A percentile compares a stretch with the other conserved stretches of the same genome.
Evolutionary conservation across 2,113 vertebrate species (phyloP).

Genomic region (Loxodonta africana): DNA sequence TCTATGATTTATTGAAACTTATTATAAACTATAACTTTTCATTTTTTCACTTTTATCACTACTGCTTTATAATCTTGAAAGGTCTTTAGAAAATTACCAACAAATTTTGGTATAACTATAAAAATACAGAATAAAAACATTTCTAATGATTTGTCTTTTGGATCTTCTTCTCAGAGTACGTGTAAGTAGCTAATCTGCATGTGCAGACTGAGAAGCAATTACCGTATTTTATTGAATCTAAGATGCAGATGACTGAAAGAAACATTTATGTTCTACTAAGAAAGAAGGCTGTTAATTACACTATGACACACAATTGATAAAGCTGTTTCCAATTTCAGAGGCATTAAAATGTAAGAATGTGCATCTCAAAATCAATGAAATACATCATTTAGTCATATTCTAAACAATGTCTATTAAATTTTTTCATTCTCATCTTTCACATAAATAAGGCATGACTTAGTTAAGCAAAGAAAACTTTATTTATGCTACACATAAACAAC

Average conservation of each 20-base stretch:
- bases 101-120: constrained; percentile 27
- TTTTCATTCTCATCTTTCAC: constrained; percentile 73
- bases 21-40: background rate
- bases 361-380: constrained; percentile 71
- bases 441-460: constrained; percentile 83
- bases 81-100: constrained; percentile 34
- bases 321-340: constrained; percentile 45
- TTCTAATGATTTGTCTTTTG: constrained; percentile 38
- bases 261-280: background rate
- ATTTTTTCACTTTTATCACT: background rate
- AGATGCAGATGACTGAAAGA: constrained; percentile 45
- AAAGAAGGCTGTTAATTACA: background rate
- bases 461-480: constrained; percentile 79
- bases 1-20: constrained; percentile 53
- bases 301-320: background rate
- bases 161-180: constrained; percentile 22
- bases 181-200: background rate
- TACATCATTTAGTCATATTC: constrained; percentile 69
- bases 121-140: constrained; percentile 2
- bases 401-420: constrained; percentile 74
- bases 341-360: constrained; percentile 23
- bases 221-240: constrained; percentile 63
- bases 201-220: background rate
- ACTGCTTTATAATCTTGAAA: constrained; percentile 17
- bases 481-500: constrained; percentile 84